Conservation (phyloP, 2,113 vertebrate species). For the Lophotis ruficrista region DNA sequence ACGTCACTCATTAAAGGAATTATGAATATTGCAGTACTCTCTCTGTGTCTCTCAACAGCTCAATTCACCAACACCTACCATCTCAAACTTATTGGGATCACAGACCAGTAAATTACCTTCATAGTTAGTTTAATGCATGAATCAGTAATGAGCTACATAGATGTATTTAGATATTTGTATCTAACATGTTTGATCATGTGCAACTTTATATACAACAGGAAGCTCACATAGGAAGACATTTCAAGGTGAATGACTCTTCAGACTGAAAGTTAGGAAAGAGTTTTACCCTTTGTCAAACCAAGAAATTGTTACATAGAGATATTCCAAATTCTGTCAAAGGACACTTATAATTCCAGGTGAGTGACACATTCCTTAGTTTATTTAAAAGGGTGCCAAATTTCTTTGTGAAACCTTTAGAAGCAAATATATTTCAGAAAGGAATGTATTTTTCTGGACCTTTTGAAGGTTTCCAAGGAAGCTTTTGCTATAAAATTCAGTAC, state of each 20-base stretch:
- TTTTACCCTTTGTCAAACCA: not conserved
- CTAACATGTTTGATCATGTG: not conserved
- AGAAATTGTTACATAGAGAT: not conserved
- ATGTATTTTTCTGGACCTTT: not conserved
- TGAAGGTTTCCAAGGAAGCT: not conserved
- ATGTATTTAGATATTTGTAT: not conserved
- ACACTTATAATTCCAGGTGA: not conserved
- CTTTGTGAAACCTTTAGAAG: not conserved
- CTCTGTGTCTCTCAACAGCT: not conserved
- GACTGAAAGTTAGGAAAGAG: not conserved
- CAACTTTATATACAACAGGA: not conserved
- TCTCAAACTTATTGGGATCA: not conserved
- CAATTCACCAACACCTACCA: not conserved
- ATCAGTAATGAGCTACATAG: not conserved
- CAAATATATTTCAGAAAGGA: not conserved
- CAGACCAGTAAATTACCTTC: not conserved
- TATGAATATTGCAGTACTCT: not conserved
- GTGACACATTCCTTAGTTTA: not conserved
- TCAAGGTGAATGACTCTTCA: not conserved
- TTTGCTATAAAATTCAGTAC: not conserved
- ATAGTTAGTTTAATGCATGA: not conserved
- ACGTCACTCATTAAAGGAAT: not conserved
- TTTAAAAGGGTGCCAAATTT: not conserved
- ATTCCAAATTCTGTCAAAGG: not conserved
- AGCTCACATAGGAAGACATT: not conserved